Base-by-base conservation (phyloP, 1,140 invertebrate genomes). In the Nylanderia fulva region DNA sequence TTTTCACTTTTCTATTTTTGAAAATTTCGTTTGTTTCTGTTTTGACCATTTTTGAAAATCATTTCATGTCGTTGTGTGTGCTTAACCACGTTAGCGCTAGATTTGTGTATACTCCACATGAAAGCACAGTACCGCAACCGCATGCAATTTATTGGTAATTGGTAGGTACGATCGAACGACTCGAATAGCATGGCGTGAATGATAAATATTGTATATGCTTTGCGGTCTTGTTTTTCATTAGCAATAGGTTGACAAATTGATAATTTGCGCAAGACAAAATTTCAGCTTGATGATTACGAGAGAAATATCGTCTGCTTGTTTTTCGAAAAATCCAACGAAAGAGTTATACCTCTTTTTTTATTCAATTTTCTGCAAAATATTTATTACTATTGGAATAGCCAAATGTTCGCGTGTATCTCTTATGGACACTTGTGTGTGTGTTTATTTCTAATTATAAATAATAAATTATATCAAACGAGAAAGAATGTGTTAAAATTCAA, bases 191-290 rank as follows among this genome's bases (percentile, higher is more conserved):
- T 36, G 45, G 42, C 21, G 21, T 11, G 36, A 29, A 79, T 75
- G 39, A 86, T 86, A 84, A 84, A 86, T 86, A 86, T 84, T 86
- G 24, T 56, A 18, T 18, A 24, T 9, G 63, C 11, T 5, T 63
- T 29, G 42, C 13, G 42, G 63, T 76, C 52, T 42, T 48, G 83
- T 45, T 56, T 45, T 42, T 56, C 71, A 60, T 79, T 85, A 72
- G 45, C 15, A 45, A 84, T 27, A 56, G 27, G 27, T 86, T 77
- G 72, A 76, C 48, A 56, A 24, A 33, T 72, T 27, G 58, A 21
- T 21, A 72, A 79, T 52, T 56, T 21, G 27, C 6, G 58, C 45
- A 11, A 68, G 27, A n/a, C 33, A 48, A 84, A 75, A 42, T n/a
- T n/a, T n/a, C n/a, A 6, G 42, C 24, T 36, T 1, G 27, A 52